phyloP scores from a whole-genome alignment of 37 sponge, comb jelly and placozoan species.

The Tethya wilhelma region DNA sequence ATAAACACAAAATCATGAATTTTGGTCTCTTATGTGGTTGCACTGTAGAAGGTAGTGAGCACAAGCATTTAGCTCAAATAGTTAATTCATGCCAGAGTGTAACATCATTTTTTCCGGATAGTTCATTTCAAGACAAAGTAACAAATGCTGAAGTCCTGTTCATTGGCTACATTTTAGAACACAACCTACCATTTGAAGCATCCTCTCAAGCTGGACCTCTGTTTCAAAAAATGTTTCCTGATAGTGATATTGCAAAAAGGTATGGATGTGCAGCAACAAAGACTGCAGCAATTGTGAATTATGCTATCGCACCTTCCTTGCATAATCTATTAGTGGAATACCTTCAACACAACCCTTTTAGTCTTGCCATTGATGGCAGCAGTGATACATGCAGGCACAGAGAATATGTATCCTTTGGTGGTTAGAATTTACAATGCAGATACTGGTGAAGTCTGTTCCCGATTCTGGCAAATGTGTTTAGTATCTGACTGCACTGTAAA shows the following conservation, averaged over 20 bases:
- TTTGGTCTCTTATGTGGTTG: too few species aligned
- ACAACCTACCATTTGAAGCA: constrained; percentile 24
- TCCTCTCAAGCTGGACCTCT: constrained; percentile 9
- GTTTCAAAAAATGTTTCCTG: constrained; percentile 33
- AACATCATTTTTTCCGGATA: not conserved
- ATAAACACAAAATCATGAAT: too few species aligned
- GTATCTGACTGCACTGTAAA: constrained; percentile 4
- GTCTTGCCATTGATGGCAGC: constrained; percentile 33
- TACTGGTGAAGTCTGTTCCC: not conserved
- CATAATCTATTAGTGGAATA: constrained; percentile 11
- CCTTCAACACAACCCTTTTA: constrained; percentile 26
- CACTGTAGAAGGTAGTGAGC: constrained; percentile 7
- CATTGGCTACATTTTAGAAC: constrained; percentile 19
- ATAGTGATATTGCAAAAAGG: constrained; percentile 13
- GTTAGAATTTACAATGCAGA: constrained; percentile 8
- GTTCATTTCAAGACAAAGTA: not conserved
- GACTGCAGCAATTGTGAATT: not conserved
- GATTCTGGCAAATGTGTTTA: constrained; percentile 12
- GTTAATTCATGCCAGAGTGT: constrained; percentile 10
- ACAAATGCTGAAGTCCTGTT: constrained; percentile 33
- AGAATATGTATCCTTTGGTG: constrained; percentile 20
- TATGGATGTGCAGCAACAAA: constrained; percentile 25
- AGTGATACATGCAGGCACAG: constrained; percentile 29
- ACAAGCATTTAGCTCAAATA: not conserved
- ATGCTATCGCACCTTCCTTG: not conserved